Percentiles rank a stretch among this genome's conserved stretches.
These are phyloP conservation scores for Oryzias sinensis DNA, from an alignment of 2,797 vertebrate genomes.

Conservation along the genomic window DNA sequence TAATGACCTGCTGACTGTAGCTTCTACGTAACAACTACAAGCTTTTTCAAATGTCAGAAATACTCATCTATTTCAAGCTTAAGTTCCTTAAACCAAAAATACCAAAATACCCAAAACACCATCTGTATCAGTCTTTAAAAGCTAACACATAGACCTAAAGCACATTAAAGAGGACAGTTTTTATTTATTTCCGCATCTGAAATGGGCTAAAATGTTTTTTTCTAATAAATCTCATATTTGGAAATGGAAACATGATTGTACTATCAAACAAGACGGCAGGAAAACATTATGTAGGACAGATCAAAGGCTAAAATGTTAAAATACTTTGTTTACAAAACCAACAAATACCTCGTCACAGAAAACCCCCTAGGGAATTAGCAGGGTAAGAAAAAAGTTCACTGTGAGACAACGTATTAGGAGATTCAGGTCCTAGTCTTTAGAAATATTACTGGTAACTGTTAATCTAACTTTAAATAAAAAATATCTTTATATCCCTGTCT, in stretches of 20 bases:
- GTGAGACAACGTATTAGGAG: slow-evolving; percentile 19
- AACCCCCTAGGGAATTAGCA: slow-evolving; percentile 39
- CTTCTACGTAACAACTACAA: too few relatives aligned
- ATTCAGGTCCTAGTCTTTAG: too few relatives aligned
- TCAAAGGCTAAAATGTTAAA: slow-evolving; percentile 39
- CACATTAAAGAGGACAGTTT: slow-evolving; percentile 10
- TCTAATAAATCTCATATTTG: slow-evolving; percentile 29
- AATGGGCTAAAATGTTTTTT: slow-evolving; percentile 9
- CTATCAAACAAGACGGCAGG: slow-evolving; percentile 34
- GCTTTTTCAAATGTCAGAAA: too few relatives aligned
- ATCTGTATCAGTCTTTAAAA: slow-evolving; percentile 1
- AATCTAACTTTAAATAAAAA: too few relatives aligned
- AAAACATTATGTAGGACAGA: slow-evolving; percentile 31
- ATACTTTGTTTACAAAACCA: slow-evolving; percentile 49
- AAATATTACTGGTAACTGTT: too few relatives aligned
- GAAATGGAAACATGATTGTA: slow-evolving; percentile 32
- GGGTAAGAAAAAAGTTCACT: slow-evolving; percentile 24
- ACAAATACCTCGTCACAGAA: slow-evolving; percentile 49
- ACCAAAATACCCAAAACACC: not conserved
- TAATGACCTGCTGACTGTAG: too few relatives aligned
- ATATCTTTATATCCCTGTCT: too few relatives aligned
- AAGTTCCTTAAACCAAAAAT: too few relatives aligned
- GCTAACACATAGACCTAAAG: slow-evolving; percentile 13
- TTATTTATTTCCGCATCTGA: slow-evolving; percentile 21
- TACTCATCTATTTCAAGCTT: too few relatives aligned